Percentiles rank a stretch among this genome's conserved stretches.
Conservation (phyloP, 2,888 invertebrate species). For the Mantis religiosa region DNA sequence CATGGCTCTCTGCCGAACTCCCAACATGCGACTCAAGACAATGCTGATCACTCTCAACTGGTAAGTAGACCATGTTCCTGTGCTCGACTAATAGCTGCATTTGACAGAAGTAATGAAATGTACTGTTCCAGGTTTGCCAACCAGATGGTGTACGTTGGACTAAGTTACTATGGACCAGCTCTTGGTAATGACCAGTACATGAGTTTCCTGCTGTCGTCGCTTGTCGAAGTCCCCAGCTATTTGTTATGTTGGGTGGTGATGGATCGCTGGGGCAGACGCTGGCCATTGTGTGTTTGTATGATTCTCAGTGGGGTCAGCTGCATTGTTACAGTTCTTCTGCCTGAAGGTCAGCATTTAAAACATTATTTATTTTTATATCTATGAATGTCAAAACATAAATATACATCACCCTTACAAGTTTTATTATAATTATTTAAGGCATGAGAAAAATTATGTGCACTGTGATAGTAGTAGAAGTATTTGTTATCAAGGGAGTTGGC, state of each 20-base stretch:
- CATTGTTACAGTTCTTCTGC: conserved; percentile 77
- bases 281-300: conserved; percentile 77
- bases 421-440: no score
- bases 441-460: no score
- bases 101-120: not conserved
- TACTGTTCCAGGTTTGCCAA: conserved; percentile 66
- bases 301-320: conserved; percentile 80
- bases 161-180: conserved; percentile 87
- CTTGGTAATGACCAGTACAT: conserved; percentile 83
- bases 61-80: conserved; percentile 42
- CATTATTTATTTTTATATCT: no score
- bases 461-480: no score
- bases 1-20: conserved; percentile 68
- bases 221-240: conserved; percentile 86
- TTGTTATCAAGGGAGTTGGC: no score
- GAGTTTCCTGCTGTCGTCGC: conserved; percentile 81
- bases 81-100: not conserved
- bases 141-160: conserved; percentile 86
- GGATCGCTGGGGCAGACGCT: conserved; percentile 82
- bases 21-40: conserved; percentile 86
- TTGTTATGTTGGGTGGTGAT: conserved; percentile 83
- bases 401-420: no score
- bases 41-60: conserved; percentile 80
- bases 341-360: conserved; percentile 58
- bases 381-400: no score